Percentiles rank a stretch among this genome's conserved stretches.
These are phyloP conservation scores for Xenotilapia flavipinnis DNA, from an alignment of 2,113 vertebrate genomes.

Conservation along the genomic window DNA sequence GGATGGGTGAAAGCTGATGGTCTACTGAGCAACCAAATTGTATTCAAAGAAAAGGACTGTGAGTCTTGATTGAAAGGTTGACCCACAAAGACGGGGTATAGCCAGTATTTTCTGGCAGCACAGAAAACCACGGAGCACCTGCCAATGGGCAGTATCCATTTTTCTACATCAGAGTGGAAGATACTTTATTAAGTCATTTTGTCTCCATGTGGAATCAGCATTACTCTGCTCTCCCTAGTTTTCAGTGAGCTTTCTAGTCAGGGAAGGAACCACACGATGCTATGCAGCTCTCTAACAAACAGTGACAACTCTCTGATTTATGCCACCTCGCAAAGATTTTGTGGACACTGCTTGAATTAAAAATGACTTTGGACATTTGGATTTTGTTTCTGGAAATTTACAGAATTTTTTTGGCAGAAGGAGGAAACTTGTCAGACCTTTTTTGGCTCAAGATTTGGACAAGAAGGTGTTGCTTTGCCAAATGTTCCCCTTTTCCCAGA, in stretches of 20 bases:
- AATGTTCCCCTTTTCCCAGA: background rate
- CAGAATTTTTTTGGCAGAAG: background rate
- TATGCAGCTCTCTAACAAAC: slow-evolving; percentile 6
- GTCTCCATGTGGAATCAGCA: background rate
- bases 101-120: background rate
- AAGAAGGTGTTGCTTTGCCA: background rate
- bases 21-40: slow-evolving; percentile 14
- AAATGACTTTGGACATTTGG: background rate
- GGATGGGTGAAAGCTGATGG: slow-evolving; percentile 18
- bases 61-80: background rate
- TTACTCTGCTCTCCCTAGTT: background rate
- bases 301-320: background rate
- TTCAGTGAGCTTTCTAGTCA: background rate
- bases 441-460: background rate
- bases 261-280: background rate
- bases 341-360: background rate
- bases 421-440: background rate
- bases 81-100: background rate
- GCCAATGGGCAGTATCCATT: background rate
- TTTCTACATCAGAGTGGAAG: background rate
- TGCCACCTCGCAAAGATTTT: background rate
- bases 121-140: background rate
- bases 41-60: background rate
- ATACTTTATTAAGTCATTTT: background rate
- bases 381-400: background rate